These are phyloP conservation scores for Drosophila ercepeae DNA, from an alignment of 1,140 invertebrate genomes.

Conservation along the genomic window DNA sequence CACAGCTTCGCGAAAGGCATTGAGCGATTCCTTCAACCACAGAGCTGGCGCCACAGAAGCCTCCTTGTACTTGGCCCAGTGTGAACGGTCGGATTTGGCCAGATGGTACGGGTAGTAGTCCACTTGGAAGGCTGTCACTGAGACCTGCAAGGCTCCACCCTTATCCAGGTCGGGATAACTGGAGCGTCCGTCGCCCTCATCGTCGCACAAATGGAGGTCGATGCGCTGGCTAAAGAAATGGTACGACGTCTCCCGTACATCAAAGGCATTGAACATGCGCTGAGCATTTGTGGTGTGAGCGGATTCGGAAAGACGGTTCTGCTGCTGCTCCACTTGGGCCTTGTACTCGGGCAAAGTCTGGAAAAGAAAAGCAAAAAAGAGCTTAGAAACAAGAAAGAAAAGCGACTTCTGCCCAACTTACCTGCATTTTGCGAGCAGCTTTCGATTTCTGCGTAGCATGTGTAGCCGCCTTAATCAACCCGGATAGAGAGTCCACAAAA, in stretches of 20 bases:
- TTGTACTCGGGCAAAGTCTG: slow-evolving; percentile 92
- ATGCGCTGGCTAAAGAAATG: slow-evolving; percentile 97
- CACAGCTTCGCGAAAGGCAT: slow-evolving; percentile 87
- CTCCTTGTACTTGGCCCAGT: slow-evolving; percentile 92
- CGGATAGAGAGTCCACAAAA: slow-evolving; percentile 95
- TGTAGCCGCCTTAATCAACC: slow-evolving; percentile 93
- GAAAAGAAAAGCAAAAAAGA: slow-evolving; percentile 16
- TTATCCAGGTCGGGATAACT: slow-evolving; percentile 92
- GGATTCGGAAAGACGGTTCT: slow-evolving; percentile 85
- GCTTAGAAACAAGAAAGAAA: background rate
- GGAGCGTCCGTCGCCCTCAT: slow-evolving; percentile 93
- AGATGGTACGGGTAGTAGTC: slow-evolving; percentile 99
- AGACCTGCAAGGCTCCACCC: slow-evolving; percentile 97
- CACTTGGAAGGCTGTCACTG: slow-evolving; percentile 93
- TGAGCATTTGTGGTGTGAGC: slow-evolving; percentile 84
- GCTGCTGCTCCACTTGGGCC: slow-evolving; percentile 88
- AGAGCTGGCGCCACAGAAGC: slow-evolving; percentile 87
- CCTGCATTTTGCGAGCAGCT: slow-evolving; percentile 94
- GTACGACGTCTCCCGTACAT: slow-evolving; percentile 98
- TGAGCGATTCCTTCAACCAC: slow-evolving; percentile 89
- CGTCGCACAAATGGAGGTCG: slow-evolving; percentile 98
- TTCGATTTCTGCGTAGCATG: slow-evolving; percentile 93
- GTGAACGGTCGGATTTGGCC: slow-evolving; percentile 92
- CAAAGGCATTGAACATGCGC: slow-evolving; percentile 93
- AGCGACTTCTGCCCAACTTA: slow-evolving; percentile 75